Evolutionary conservation across 2,888 invertebrate genomes (phyloP), one percentile per base, ranked within the genome.

Genomic region (Plemyria rubiginata): DNA sequence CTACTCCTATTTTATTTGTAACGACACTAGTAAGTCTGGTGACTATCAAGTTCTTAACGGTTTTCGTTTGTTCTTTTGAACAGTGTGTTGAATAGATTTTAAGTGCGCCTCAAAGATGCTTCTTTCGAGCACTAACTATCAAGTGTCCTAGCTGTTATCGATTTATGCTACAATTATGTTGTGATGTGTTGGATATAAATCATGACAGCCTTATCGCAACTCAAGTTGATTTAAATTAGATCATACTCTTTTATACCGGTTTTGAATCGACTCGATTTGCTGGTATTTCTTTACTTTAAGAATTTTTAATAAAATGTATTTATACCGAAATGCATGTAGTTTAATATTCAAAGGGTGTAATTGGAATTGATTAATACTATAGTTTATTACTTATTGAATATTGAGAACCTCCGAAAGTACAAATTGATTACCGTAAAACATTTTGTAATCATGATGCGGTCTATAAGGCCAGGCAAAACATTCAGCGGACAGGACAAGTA

Each of bases 131-230:
- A 22, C 2, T 22, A 22, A 22, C 22, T 22, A 22, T 45, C 4
- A 32, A 54, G 15, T 54, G 2, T 50, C 50, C 9, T 13, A 51
- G 54, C 64, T 46, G 8, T 5, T 50, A 9, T 9, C 5, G 6
- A 7, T 28, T 16, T 56, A 4, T 45, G 56, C 60, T 60, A 29
- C 48, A 22, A 0, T 1, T 15, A 46, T 63, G 56, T 58, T 68
- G 54, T 68, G 69, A 65, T 59, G 66, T 67, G 67, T 60, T 43
- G 45, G 60, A 60, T 49, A 36, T 65, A 60, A 60, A 65, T 65
- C 66, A 66, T 66, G 60, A 51, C 51, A 58, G 61, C 49, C 32
- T 29, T 50, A 60, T 65, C 38, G 45, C 57, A 56, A 22, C 40
- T 49, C 49, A 56, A 38, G 49, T 51, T 43, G 40, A 60, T 65